phyloP scores from a whole-genome alignment of 2,797 vertebrate genomes.

The Meda fulgida region DNA sequence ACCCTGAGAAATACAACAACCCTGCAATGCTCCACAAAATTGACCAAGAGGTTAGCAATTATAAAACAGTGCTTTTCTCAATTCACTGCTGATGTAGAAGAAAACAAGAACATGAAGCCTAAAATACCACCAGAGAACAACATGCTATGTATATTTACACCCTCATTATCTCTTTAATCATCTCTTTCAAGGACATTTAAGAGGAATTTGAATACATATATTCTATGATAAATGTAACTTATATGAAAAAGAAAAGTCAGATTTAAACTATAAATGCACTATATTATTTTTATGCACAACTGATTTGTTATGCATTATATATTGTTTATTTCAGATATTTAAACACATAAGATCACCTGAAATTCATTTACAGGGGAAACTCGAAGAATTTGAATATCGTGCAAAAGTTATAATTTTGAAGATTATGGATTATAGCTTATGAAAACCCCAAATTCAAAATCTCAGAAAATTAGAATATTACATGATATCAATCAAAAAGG shows the following conservation, averaged over 20 bases:
- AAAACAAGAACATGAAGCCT: not conserved
- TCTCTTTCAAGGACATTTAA: not conserved
- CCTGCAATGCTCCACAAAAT: conserved; percentile 99
- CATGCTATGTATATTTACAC: too few species aligned
- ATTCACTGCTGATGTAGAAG: not conserved
- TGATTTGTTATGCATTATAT: not conserved
- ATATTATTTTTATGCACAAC: not conserved
- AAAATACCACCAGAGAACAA: not conserved
- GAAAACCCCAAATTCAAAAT: too few species aligned
- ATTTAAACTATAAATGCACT: not conserved
- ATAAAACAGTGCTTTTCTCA: not conserved
- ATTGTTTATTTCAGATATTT: not conserved
- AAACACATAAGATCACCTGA: not conserved
- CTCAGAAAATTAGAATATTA: too few species aligned
- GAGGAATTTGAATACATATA: not conserved
- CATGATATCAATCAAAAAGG: too few species aligned
- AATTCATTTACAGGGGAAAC: too few species aligned
- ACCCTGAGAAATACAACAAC: conserved; percentile 99
- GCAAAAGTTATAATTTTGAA: too few species aligned
- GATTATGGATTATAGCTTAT: too few species aligned
- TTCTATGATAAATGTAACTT: not conserved
- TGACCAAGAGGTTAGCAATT: conserved; percentile 91
- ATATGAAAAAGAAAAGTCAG: not conserved
- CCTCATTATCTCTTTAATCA: not conserved
- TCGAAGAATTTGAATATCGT: too few species aligned